A percentile compares a stretch with the other conserved stretches of the same genome.
Evolutionary conservation across 2,888 invertebrate genomes (phyloP).

Genomic region (Pedicia rivosa): DNA sequence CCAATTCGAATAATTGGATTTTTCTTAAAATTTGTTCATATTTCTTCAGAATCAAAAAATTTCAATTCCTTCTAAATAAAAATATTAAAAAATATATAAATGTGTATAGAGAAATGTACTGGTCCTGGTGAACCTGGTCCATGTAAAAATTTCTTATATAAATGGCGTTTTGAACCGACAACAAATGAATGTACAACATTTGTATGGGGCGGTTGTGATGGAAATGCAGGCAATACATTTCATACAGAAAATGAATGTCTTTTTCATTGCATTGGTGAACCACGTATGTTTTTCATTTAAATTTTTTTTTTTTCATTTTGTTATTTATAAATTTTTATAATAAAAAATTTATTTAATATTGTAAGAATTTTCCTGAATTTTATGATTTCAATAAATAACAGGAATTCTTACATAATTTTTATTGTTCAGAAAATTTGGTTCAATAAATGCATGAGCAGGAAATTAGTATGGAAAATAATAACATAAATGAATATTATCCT

Average conservation of each 20-base stretch:
- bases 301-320: background rate
- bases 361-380: too few relatives aligned
- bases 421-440: too few relatives aligned
- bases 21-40: background rate
- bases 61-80: too few relatives aligned
- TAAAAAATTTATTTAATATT: slow-evolving; percentile 4
- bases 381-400: too few relatives aligned
- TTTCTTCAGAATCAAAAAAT: background rate
- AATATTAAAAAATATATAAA: too few relatives aligned
- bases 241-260: slow-evolving; percentile 49
- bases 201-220: slow-evolving; percentile 51
- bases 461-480: too few relatives aligned
- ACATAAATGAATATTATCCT: too few relatives aligned
- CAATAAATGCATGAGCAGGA: too few relatives aligned
- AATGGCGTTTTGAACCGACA: slow-evolving; percentile 47
- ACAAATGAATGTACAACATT: slow-evolving; percentile 43
- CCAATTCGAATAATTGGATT: background rate
- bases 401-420: too few relatives aligned
- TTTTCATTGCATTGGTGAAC: slow-evolving; percentile 42
- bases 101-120: slow-evolving; percentile 22
- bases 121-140: slow-evolving; percentile 36
- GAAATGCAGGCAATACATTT: slow-evolving; percentile 49
- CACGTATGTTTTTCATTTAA: slow-evolving; percentile 28
- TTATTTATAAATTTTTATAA: slow-evolving; percentile 5
- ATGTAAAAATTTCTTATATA: slow-evolving; percentile 46